phyloP scores from a whole-genome alignment of 2,797 vertebrate genomes.

The Eospalax fontanierii region DNA sequence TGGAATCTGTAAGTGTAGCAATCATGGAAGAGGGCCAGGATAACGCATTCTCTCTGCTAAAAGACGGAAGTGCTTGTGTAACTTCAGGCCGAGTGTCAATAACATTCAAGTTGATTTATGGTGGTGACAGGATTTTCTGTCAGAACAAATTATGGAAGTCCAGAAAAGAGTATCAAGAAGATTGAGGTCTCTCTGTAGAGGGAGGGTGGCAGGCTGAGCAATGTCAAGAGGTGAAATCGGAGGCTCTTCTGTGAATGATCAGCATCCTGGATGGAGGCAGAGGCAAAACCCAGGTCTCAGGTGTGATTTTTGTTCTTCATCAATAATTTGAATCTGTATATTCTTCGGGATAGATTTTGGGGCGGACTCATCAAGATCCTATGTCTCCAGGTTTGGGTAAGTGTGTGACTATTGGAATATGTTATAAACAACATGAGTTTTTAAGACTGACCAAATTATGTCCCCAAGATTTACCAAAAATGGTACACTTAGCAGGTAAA shows the following conservation, averaged over 20 bases:
- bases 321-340: background rate
- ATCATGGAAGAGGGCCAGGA: constrained; percentile 24
- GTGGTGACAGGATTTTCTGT: constrained; percentile 63
- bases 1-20: background rate
- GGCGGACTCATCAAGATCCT: constrained; percentile 21
- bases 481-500: background rate
- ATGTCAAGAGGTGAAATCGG: background rate
- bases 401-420: background rate
- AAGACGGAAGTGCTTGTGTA: constrained; percentile 55
- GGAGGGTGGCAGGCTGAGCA: constrained; percentile 8
- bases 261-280: background rate
- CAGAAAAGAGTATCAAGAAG: background rate
- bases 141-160: constrained; percentile 54
- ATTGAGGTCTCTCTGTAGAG: background rate
- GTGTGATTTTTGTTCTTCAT: background rate
- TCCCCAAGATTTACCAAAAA: background rate
- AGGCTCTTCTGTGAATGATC: background rate
- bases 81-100: constrained; percentile 41
- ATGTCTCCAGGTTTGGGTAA: background rate
- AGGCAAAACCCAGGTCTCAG: background rate
- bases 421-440: background rate
- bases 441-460: background rate
- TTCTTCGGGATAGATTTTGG: background rate
- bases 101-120: constrained; percentile 71
- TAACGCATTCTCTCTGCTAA: constrained; percentile 43